Base-by-base conservation (phyloP, 2,888 invertebrate genomes). In the Graphium colonna region DNA sequence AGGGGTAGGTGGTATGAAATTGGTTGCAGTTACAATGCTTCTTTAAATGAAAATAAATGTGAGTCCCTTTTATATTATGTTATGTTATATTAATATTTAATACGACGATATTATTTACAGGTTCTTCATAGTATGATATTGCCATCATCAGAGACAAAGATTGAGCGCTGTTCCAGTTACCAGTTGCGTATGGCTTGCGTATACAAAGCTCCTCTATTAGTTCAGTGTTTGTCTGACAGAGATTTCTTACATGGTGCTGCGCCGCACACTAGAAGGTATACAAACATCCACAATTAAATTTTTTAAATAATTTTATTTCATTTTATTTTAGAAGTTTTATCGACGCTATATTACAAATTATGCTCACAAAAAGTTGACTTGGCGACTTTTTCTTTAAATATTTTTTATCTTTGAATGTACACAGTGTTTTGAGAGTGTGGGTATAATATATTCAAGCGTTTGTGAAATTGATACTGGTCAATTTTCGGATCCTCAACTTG, bases 51-150 rank as follows among this genome's bases (percentile, higher is more conserved):
- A n/a, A n/a, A n/a, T n/a, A n/a, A n/a, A n/a, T n/a, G n/a, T n/a
- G n/a, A n/a, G n/a, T n/a, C n/a, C n/a, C n/a, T n/a, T n/a, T n/a
- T n/a, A n/a, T n/a, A n/a, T n/a, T n/a, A n/a, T n/a, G n/a, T n/a
- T n/a, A n/a, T n/a, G n/a, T n/a, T n/a, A n/a, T n/a, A n/a, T n/a
- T n/a, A n/a, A n/a, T n/a, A n/a, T n/a, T n/a, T n/a, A n/a, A n/a
- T n/a, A n/a, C n/a, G n/a, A n/a, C n/a, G n/a, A n/a, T n/a, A n/a
- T n/a, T n/a, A n/a, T n/a, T n/a, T n/a, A n/a, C n/a, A 90, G 90
- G 96, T 98, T 45, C 89, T 97, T 57, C 97, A 98, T 80, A 94
- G 97, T 58, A 91, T 98, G 78, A 90, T 98, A 59, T 96, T 98
- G 94, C 98, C 98, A 10, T 96, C 97, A 5, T 86, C 93, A 7